Evolutionary conservation across 2,797 vertebrate species (phyloP).

Genomic region (Heterohyrax brucei): DNA sequence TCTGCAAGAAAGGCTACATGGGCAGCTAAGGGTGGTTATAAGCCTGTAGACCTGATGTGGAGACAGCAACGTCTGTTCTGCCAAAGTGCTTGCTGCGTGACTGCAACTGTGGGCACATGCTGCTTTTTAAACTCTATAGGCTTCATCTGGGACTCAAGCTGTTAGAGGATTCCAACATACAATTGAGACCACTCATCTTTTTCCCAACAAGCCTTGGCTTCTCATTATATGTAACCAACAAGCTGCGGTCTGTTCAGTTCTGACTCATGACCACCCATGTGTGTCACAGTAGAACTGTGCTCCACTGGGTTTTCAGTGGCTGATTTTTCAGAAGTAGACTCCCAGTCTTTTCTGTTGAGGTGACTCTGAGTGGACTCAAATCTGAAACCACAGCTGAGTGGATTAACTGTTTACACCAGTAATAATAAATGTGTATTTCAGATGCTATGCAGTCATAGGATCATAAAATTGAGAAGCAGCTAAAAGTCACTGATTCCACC

Average conservation of each 20-base stretch:
- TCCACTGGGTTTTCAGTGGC: neutral
- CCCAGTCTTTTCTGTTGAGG: neutral
- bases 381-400: neutral
- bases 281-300: neutral
- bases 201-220: neutral
- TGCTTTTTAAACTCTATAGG: neutral
- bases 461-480: conserved; percentile 1
- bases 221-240: neutral
- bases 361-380: neutral
- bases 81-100: neutral
- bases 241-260: neutral
- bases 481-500: neutral
- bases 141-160: neutral
- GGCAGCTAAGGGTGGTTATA: neutral
- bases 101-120: neutral
- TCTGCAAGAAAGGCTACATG: neutral
- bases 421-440: conserved; percentile 43
- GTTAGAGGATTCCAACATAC: neutral
- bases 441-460: neutral
- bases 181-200: neutral
- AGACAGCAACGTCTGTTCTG: neutral
- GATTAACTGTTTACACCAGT: neutral
- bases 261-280: neutral
- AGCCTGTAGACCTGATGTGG: neutral
- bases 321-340: neutral